Base-by-base conservation (phyloP, 2,113 vertebrate species). In the Microcebus murinus region DNA sequence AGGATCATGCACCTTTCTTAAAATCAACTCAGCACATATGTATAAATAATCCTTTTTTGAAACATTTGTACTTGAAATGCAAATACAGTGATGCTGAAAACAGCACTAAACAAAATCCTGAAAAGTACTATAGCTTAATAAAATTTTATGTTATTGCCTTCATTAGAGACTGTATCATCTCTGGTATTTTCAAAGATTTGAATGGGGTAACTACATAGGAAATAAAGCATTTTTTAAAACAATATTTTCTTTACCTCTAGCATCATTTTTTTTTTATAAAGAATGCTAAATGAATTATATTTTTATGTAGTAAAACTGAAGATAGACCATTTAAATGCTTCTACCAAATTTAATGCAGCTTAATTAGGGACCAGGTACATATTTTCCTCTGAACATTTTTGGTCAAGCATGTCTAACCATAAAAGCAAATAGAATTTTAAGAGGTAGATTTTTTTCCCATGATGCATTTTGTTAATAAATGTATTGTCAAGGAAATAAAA, bases 401-500 rank as follows among this genome's bases (percentile, higher is more conserved):
- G 96, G 97, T 98, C 97, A 98, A 98, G 97, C 45, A 76, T 71
- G 39, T 94, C 97, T 97, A 98, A 98, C 89, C 97, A 97, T 57
- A 98, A 98, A 98, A 98, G 97, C 97, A 98, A 99, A 87, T 97
- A 94, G 97, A 98, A 98, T 98, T 98, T 98, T 97, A 98, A 99
- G 99, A 99, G 99, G 99, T 99, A 99, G 99, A 98, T 98, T 98
- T 97, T 96, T 98, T 98, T 81, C 45, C 98, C 98, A 98, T 98
- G 98, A 99, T 98, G 98, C 91, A 0, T 98, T 98, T 98, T 97
- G 96, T 95, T 93, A 94, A 95, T 94, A 93, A 91, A 98, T 98
- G 98, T 98, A 98, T 98, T 98, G 76, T 98, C 96, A 98, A 98
- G 97, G 97, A 98, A 98, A 98, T 98, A 96, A 97, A 95, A 98